phyloP scores from a whole-genome alignment of 30 jellyfish, hydroid and myxozoan species.

The Rhopilema esculentum region DNA sequence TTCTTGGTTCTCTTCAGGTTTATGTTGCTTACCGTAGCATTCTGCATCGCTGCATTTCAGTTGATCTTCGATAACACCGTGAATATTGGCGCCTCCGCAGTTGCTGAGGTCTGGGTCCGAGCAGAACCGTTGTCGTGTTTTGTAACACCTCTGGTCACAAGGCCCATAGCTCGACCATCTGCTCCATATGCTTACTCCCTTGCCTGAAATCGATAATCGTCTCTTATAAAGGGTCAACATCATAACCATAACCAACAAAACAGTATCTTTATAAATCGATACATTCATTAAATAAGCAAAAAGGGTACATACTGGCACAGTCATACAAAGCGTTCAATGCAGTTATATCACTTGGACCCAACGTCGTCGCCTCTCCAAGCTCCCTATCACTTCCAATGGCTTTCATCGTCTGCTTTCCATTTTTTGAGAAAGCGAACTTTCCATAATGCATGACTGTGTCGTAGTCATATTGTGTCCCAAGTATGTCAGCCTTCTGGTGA shows the following conservation, averaged over 20 bases:
- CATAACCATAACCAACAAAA: no score
- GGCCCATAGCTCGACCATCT: constrained; percentile 75
- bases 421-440: constrained; percentile 59
- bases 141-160: constrained; percentile 58
- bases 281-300: no score
- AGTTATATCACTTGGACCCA: constrained; percentile 60
- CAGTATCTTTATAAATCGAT: no score
- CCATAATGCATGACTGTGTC: constrained; percentile 81
- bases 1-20: no score
- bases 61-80: constrained; percentile 56
- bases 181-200: constrained; percentile 72
- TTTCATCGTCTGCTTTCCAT: constrained; percentile 62
- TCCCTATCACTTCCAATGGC: constrained; percentile 59
- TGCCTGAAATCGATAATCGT: constrained; percentile 1
- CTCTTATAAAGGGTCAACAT: no score
- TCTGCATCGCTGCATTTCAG: constrained; percentile 63
- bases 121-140: constrained; percentile 68
- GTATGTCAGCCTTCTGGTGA: constrained; percentile 26
- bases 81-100: constrained; percentile 55
- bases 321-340: constrained; percentile 66
- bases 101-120: constrained; percentile 26
- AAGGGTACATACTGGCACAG: constrained; percentile 61
- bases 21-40: constrained; percentile 55
- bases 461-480: constrained; percentile 60
- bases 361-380: constrained; percentile 65